These are phyloP conservation scores for Emmelina monodactyla DNA, from an alignment of 2,888 invertebrate species.

Conservation along the genomic window DNA sequence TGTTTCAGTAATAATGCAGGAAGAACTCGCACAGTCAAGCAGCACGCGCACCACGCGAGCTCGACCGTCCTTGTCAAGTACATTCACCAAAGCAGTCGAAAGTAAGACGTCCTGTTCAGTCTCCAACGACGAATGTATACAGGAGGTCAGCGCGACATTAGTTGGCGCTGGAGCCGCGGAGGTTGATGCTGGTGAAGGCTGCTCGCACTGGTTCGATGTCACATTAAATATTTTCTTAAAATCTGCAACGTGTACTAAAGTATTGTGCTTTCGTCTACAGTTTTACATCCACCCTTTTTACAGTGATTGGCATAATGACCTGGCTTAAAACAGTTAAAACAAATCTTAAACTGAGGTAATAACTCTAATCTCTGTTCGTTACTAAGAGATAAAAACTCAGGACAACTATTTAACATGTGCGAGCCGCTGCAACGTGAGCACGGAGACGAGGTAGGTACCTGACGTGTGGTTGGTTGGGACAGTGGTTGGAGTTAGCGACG, in stretches of 20 bases:
- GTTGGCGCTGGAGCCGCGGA: too few relatives aligned
- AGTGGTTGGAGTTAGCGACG: too few relatives aligned
- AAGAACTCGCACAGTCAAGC: neutral
- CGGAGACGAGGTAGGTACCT: too few relatives aligned
- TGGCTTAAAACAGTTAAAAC: constrained; percentile 6
- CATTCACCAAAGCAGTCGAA: neutral
- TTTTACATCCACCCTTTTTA: constrained; percentile 6
- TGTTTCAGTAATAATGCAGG: neutral
- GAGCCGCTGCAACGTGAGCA: too few relatives aligned
- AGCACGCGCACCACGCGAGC: too few relatives aligned
- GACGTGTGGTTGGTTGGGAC: too few relatives aligned
- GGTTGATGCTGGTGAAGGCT: neutral
- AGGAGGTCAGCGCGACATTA: too few relatives aligned
- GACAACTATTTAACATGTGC: too few relatives aligned
- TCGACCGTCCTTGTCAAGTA: neutral
- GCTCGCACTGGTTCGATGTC: too few relatives aligned
- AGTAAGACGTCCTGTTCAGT: neutral
- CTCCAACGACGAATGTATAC: neutral
- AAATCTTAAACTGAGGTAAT: constrained; percentile 5
- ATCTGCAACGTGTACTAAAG: neutral
- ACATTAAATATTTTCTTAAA: too few relatives aligned
- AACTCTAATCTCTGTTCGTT: neutral
- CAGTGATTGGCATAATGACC: constrained; percentile 7
- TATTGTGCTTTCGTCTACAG: constrained; percentile 5
- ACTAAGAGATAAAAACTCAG: neutral